Base-by-base conservation (phyloP, 1,140 invertebrate genomes). In the Mya arenaria region DNA sequence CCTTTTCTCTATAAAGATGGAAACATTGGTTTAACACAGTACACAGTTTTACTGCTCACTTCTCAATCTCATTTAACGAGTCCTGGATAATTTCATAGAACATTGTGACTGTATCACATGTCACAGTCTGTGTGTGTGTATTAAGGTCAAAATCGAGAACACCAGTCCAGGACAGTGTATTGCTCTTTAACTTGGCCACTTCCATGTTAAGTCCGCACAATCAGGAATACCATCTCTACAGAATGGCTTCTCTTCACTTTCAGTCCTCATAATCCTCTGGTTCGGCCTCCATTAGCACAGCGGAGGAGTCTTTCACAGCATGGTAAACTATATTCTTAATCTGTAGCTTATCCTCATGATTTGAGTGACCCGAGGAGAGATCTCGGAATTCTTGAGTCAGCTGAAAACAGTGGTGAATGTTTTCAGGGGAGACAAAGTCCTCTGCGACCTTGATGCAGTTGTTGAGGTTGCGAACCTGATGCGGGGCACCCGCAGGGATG, bases 381-480 rank as follows among this genome's bases (percentile, higher is more conserved):
- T 97, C 95, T 1, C 98, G 95, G 93, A 99, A 99, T 93, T 99
- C 98, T 91, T 99, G 97, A 4, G 98, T 99, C 73, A 99, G 94
- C 89, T 97, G 96, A 94, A 99, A 98, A 93, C 98, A 99, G 89
- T 99, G 97, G 13, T 97, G 96, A 4, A 99, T 96, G 91, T 99
- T 98, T 93, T 99, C 98, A 0, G 98, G 98, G 8, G 98, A 99
- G 0, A 99, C 98, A 95, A 99, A 99, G 93, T 99, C 98, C 91
- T 99, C 98, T 0, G 98, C 98, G 28, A 99, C 97, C 93, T 99
- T 99, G 86, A 99, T 98, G 93, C 98, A 99, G 90, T 98, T 98
- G 91, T 99, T 96, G 25, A 99, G 94, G 93, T 99, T 99, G 71
- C 97, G 95, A 2, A 99, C 98, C 94, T 99, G 98, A 94, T 99